Evolutionary conservation across 2,888 invertebrate genomes (phyloP).

Genomic region (Netelia virgata): DNA sequence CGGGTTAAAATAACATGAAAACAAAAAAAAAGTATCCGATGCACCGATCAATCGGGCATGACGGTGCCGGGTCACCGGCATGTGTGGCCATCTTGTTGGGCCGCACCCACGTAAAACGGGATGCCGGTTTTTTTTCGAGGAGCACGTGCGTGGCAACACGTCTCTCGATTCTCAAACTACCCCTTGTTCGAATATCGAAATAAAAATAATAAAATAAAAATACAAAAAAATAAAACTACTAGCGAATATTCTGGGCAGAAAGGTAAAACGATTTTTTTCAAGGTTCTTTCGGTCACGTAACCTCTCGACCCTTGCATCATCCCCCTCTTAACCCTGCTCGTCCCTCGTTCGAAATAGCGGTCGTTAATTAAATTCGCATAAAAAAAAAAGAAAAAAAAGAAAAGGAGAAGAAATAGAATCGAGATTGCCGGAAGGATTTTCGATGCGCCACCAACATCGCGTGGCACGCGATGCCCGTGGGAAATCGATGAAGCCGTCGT

Average conservation of each 20-base stretch:
- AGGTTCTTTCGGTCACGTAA: too few relatives aligned
- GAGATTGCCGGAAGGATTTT: constrained; percentile 48
- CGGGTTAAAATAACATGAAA: constrained; percentile 86
- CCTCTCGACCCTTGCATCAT: too few relatives aligned
- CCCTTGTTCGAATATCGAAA: neutral
- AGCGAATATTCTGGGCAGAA: neutral
- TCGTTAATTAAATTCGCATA: constrained; percentile 35
- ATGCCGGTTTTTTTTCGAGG: constrained; percentile 56
- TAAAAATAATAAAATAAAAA: neutral
- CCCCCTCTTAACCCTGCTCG: too few relatives aligned
- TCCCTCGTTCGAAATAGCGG: neutral
- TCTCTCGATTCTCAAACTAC: neutral
- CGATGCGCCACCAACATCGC: neutral
- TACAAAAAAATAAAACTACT: neutral
- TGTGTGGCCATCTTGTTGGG: constrained; percentile 81
- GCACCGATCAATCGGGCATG: constrained; percentile 36
- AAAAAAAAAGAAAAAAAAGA: constrained; percentile 6
- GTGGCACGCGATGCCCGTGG: constrained; percentile 49
- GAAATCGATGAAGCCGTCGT: constrained; percentile 54
- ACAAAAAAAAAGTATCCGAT: constrained; percentile 72
- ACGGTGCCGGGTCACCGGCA: constrained; percentile 34
- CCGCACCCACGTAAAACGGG: constrained; percentile 79
- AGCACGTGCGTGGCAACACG: constrained; percentile 69
- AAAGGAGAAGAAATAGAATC: constrained; percentile 2
- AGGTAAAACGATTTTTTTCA: neutral